Conservation (phyloP, 2,797 vertebrate species). For the Betta splendens region DNA sequence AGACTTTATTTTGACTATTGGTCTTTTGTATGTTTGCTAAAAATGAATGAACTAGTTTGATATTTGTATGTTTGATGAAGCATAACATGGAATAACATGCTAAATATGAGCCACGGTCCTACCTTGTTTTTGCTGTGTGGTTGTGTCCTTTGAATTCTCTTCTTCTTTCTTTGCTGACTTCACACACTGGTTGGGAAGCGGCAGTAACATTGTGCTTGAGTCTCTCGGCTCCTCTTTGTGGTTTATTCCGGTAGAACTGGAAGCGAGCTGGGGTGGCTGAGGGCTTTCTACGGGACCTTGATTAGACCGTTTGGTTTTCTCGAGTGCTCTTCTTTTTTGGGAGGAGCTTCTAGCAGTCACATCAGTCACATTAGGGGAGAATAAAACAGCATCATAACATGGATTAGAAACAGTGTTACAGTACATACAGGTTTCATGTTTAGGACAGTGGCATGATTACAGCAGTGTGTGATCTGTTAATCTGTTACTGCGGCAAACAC, state of each 20-base stretch:
- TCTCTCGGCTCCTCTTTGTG: background rate
- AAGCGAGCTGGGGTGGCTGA: background rate
- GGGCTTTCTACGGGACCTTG: slow-evolving; percentile 11
- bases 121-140: slow-evolving; percentile 36
- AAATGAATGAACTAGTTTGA: too few species aligned
- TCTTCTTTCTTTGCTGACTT: slow-evolving; percentile 5
- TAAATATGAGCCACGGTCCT: background rate
- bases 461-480: too few species aligned
- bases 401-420: background rate
- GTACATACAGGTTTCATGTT: background rate
- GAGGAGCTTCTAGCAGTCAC: slow-evolving; percentile 32
- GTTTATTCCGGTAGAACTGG: background rate
- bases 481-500: too few species aligned
- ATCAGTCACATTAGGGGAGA: background rate
- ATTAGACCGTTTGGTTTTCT: slow-evolving; percentile 12
- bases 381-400: background rate
- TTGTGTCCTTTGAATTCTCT: slow-evolving; percentile 8
- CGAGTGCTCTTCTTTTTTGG: slow-evolving; percentile 24
- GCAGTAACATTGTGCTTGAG: background rate
- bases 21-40: too few species aligned
- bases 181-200: background rate
- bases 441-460: too few species aligned
- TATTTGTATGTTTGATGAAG: too few species aligned
- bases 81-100: too few species aligned
- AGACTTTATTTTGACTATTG: too few species aligned